Percentiles rank a stretch among this genome's conserved stretches.
Conservation (phyloP, 1,140 invertebrate species). For the Leptinotarsa undecemlineata region DNA sequence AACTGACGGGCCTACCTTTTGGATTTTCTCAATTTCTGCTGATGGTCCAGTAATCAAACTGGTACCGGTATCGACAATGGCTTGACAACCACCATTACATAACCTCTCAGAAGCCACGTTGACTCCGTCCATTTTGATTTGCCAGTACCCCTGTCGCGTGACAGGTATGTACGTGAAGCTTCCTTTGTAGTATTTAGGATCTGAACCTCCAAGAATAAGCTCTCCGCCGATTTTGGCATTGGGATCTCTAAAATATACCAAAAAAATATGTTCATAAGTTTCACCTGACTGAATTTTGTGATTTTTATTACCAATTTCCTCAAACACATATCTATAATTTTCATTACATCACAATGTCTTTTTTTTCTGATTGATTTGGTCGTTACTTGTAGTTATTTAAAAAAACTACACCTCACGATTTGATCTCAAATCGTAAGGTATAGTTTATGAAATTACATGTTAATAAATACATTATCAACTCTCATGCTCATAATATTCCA, state of each 20-base stretch:
- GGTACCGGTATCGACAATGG: conserved; percentile 98
- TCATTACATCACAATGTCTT: no score
- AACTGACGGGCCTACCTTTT: conserved; percentile 58
- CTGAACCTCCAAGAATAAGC: conserved; percentile 93
- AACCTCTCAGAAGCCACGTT: conserved; percentile 62
- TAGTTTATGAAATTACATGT: no score
- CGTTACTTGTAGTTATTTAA: no score
- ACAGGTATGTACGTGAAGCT: conserved; percentile 92
- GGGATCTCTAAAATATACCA: conserved; percentile 70
- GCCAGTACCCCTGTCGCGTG: conserved; percentile 91
- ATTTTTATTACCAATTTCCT: no score
- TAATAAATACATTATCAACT: no score
- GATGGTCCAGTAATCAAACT: conserved; percentile 93
- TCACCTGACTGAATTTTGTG: not conserved
- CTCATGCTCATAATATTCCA: no score
- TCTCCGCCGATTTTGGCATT: conserved; percentile 80
- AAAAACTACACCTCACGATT: no score
- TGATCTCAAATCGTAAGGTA: no score
- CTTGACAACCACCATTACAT: conserved; percentile 79
- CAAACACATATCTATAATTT: no score
- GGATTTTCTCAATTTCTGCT: conserved; percentile 79
- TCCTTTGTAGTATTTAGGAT: conserved; percentile 86
- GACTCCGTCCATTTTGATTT: conserved; percentile 89
- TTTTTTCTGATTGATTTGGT: no score
- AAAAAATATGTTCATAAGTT: not conserved